Base-by-base conservation (phyloP, 1,140 invertebrate genomes). In the Drosophila asahinai region DNA sequence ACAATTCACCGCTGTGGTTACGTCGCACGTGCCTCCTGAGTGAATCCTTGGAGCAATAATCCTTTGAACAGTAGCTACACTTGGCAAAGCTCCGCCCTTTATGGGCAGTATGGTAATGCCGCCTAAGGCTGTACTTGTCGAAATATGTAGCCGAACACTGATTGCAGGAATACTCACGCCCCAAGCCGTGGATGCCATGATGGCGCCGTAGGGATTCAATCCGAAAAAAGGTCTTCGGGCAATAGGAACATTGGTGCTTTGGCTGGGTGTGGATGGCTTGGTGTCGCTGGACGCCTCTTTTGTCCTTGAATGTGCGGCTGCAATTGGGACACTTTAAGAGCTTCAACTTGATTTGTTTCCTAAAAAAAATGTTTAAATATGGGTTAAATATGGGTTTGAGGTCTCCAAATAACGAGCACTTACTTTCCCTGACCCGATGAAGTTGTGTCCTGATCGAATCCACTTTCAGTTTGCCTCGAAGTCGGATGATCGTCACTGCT, bases 81-180 rank as follows among this genome's bases (percentile, higher is more conserved):
- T 19, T 33, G 7, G 12, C 0, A 52, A 3, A 1, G 27, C 0
- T 8, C 6, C 6, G 11, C 6, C 2, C 36, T 7, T 19, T 0
- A 9, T 54, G 52, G 6, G 14, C 3, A 4, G 8, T 4, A 3
- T 12, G 17, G 2, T 2, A 4, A 36, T 54, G 51, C 17, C 11
- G 51, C 1, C 1, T 0, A 17, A 19, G n/a, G 15, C n/a, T 17
- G n/a, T 1, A 1, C 5, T 6, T 52, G 0, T 52, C 2, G 0
- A 0, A 0, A 1, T 17, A 52, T 33, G 0, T 1, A n/a, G 27
- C 27, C 27, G 27, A 11, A 11, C 49, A 52, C 27, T 33, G 27
- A 19, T 1, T 17, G n/a, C 51, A 52, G 27, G n/a, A 7, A 19
- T 52, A 52, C 49, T 11, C 8, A 8, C 33, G 1, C 9, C 9